Percentiles rank a stretch among this genome's conserved stretches.
Evolutionary conservation across 2,888 invertebrate species (phyloP).

Genomic region (Cataglyphis cursor): DNA sequence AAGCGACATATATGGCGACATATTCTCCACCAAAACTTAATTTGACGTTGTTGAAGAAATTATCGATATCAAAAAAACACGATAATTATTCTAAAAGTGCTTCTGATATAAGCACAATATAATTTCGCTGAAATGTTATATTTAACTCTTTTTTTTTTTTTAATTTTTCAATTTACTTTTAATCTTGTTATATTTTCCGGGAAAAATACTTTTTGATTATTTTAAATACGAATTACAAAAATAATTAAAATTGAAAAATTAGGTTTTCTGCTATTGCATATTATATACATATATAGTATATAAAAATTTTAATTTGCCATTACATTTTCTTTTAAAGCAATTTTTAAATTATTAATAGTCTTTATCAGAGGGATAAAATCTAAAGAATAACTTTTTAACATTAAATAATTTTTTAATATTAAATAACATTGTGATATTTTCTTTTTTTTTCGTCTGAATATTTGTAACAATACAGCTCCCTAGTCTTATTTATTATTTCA

Average conservation of each 20-base stretch:
- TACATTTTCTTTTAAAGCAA: background rate
- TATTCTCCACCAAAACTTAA: conserved; percentile 34
- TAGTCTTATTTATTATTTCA: conserved; percentile 26
- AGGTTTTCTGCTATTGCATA: background rate
- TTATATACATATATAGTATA: background rate
- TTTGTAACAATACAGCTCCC: conserved; percentile 16
- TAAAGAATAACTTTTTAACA: background rate
- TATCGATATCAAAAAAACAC: conserved; percentile 1
- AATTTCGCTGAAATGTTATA: background rate
- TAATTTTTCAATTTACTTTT: background rate
- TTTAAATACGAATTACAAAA: background rate
- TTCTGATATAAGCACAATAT: background rate
- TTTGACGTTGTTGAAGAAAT: background rate
- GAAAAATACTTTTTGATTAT: background rate
- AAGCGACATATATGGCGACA: conserved; percentile 80
- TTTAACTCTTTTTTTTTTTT: background rate
- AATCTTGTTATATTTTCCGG: background rate
- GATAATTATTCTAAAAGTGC: conserved; percentile 9
- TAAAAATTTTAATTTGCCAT: background rate
- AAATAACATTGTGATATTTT: background rate
- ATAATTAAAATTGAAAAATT: background rate
- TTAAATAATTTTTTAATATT: too few relatives aligned
- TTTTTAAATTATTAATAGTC: conserved; percentile 6
- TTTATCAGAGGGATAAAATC: background rate
- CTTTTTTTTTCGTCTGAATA: background rate